A percentile compares a stretch with the other conserved stretches of the same genome.
phyloP scores from a whole-genome alignment of 2,113 vertebrate species.

The Daboia siamensis region DNA sequence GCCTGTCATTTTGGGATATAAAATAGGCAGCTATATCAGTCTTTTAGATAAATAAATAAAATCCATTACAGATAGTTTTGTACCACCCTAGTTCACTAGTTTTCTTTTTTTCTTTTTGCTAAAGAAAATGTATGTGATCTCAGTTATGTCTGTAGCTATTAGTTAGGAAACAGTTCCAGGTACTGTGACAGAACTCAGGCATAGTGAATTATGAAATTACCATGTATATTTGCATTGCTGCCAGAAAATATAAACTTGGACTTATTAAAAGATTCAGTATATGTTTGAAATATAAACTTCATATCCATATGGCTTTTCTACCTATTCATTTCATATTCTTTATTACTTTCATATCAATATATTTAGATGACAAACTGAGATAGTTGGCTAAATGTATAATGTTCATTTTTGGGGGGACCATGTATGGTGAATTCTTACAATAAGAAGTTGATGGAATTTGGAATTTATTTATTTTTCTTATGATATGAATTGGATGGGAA shows the following conservation, averaged over 20 bases:
- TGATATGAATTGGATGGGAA: constrained; percentile 29
- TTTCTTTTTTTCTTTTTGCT: not conserved
- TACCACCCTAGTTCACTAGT: not conserved
- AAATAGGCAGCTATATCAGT: not conserved
- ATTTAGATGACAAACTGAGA: constrained; percentile 49
- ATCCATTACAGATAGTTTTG: not conserved
- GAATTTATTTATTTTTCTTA: constrained; percentile 41
- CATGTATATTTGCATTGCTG: constrained; percentile 30
- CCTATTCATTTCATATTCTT: constrained; percentile 35
- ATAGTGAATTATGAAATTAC: constrained; percentile 27
- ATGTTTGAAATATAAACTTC: constrained; percentile 17
- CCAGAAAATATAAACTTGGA: constrained; percentile 4
- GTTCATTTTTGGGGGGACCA: constrained; percentile 57
- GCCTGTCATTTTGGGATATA: not conserved
- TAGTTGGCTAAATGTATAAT: constrained; percentile 49
- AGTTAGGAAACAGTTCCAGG: constrained; percentile 16
- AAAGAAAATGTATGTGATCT: constrained; percentile 1
- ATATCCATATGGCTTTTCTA: constrained; percentile 13
- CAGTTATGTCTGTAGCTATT: constrained; percentile 1
- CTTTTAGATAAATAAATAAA: not conserved
- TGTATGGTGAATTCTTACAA: constrained; percentile 43
- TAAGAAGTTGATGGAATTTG: constrained; percentile 38
- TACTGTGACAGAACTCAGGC: constrained; percentile 9
- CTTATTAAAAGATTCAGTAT: constrained; percentile 3
- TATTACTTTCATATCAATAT: constrained; percentile 39